Base-by-base conservation (phyloP, 2,888 invertebrate species). In the Drosophila maculinotata region DNA sequence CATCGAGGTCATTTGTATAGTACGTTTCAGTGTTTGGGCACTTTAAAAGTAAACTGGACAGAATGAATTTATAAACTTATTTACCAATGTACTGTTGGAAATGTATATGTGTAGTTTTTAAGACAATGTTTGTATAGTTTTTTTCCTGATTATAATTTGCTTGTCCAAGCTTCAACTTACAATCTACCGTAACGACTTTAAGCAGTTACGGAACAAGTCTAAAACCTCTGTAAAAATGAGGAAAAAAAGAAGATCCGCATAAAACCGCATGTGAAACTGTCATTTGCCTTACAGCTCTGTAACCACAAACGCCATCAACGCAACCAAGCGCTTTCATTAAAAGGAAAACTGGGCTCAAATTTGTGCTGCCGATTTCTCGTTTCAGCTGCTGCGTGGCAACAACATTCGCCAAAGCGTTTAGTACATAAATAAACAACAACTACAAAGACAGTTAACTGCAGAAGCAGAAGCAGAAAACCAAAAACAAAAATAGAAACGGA, bases 301-400 rank as follows among this genome's bases (percentile, higher is more conserved):
- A 76, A 76, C 79, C 79, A 78, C 75, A 76, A 67, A 70, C 79
- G 54, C 69, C 69, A 68, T 69, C 63, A 66, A 63, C 71, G 71
- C 49, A 62, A 57, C 70, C 58, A 65, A 80, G 72, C 81, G 81
- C 71, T 86, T 81, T 86, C 78, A 86, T 86, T 81, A 83, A 83
- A 76, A 75, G 56, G 59, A 80, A 86, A 86, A 77, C 68, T 77
- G 64, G 66, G 66, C 80, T 80, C 67, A 77, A 73, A 68, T 67
- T 76, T 76, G 49, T 52, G 67, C 66, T 42, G 76, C 59, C 65
- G 56, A 58, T 74, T 76, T 76, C 41, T 52, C 59, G 75, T 77
- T 81, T 59, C 48, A 62, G 44, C 57, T 60, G 48, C 56, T 38
- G 63, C 52, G 36, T 42, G 49, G 53, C 56, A 57, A 45, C 53